phyloP scores from a whole-genome alignment of 1,140 invertebrate species.

The Drosophila kurseongensis region DNA sequence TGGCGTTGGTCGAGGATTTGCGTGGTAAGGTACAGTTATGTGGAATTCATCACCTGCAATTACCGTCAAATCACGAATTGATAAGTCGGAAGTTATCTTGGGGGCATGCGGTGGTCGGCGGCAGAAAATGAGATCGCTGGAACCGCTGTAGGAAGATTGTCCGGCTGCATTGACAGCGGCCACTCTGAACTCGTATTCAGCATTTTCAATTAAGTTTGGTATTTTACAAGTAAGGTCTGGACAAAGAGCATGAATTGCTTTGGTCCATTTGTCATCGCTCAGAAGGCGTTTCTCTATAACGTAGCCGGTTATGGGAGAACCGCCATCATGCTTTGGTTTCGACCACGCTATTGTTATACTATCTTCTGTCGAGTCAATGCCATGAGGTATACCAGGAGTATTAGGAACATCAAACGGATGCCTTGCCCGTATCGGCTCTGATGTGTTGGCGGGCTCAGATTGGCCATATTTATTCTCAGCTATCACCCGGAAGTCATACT shows the following conservation, averaged over 20 bases:
- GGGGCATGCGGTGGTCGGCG: slow-evolving; percentile 94
- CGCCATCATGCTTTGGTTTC: slow-evolving; percentile 96
- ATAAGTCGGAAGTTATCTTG: slow-evolving; percentile 96
- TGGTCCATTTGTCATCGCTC: slow-evolving; percentile 96
- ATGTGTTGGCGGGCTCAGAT: slow-evolving; percentile 95
- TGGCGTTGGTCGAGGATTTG: slow-evolving; percentile 94
- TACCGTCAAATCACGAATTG: slow-evolving; percentile 96
- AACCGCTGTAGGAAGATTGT: slow-evolving; percentile 95
- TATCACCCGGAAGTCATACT: slow-evolving; percentile 99
- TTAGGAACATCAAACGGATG: slow-evolving; percentile 98
- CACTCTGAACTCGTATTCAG: slow-evolving; percentile 98
- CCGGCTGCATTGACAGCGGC: slow-evolving; percentile 98
- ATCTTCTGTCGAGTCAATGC: slow-evolving; percentile 95
- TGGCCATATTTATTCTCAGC: slow-evolving; percentile 98
- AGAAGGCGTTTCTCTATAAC: slow-evolving; percentile 96
- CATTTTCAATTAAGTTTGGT: slow-evolving; percentile 95
- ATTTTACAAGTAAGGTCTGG: slow-evolving; percentile 93
- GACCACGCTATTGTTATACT: slow-evolving; percentile 97
- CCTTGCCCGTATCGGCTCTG: slow-evolving; percentile 95
- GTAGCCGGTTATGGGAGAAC: slow-evolving; percentile 95
- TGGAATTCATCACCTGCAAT: slow-evolving; percentile 98
- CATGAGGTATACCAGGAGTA: slow-evolving; percentile 93
- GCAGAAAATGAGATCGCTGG: slow-evolving; percentile 95
- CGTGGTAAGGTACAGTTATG: slow-evolving; percentile 95
- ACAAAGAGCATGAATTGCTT: slow-evolving; percentile 92